phyloP scores from a whole-genome alignment of 2,888 invertebrate genomes.

The Polymixis flavicincta region DNA sequence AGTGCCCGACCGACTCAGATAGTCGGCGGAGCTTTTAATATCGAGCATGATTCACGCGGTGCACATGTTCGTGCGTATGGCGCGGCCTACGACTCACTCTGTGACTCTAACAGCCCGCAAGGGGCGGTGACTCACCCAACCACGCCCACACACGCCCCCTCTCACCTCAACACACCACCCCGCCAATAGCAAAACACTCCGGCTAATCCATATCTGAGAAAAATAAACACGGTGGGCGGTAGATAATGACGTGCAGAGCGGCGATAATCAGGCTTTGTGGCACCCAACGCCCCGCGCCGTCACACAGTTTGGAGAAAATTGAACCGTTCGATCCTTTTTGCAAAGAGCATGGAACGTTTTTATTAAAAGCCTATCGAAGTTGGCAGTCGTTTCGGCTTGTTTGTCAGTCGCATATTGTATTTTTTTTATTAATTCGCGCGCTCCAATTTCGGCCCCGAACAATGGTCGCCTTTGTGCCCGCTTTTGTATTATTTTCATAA shows the following conservation, averaged over 20 bases:
- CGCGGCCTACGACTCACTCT: conserved; percentile 67
- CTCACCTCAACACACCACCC: conserved; percentile 77
- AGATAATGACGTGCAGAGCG: conserved; percentile 88
- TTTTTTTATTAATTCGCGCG: conserved; percentile 74
- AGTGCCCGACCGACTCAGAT: conserved; percentile 96
- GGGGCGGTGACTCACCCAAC: conserved; percentile 70
- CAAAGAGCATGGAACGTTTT: conserved; percentile 70
- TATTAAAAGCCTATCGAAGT: conserved; percentile 75
- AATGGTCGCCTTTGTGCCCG: conserved; percentile 75
- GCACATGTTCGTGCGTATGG: conserved; percentile 80
- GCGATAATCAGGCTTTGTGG: conserved; percentile 89
- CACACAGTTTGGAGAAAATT: conserved; percentile 86
- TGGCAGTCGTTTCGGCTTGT: conserved; percentile 74
- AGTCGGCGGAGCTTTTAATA: conserved; percentile 97
- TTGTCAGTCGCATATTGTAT: conserved; percentile 81
- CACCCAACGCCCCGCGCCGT: conserved; percentile 83
- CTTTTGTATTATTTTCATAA: conserved; percentile 80
- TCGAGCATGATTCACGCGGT: conserved; percentile 93
- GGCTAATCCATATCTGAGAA: conserved; percentile 90
- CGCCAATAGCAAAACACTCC: conserved; percentile 87
- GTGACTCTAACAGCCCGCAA: conserved; percentile 19
- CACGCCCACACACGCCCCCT: conserved; percentile 79
- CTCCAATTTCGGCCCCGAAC: conserved; percentile 63
- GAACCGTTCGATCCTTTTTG: conserved; percentile 74
- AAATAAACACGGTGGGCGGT: conserved; percentile 90